Base-by-base conservation (phyloP, 1,140 invertebrate genomes). In the Rhynchophorus ferrugineus region DNA sequence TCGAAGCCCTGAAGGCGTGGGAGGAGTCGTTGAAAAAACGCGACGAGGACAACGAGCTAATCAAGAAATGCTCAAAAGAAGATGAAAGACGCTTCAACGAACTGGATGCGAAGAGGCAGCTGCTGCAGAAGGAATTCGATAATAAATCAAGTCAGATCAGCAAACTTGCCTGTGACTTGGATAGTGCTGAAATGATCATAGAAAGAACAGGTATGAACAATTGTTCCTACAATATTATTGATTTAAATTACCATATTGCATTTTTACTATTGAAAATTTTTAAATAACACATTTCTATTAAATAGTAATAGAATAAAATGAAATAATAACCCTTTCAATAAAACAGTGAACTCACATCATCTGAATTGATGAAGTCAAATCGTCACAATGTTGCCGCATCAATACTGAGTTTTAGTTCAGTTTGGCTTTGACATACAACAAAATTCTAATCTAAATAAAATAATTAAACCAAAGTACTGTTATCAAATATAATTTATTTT, bases 11-110 rank as follows among this genome's bases (percentile, higher is more conserved):
- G 24, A 69, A 75, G 14, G 74, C 78, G 34, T 82, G 78, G 78
- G 78, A 82, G 33, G 76, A 81, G 22, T 74, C 76, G 9, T 64
- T 84, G 1, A 72, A 78, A 47, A 72, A 75, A 36, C 75, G 74
- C 19, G 76, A 81, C 37, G 74, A 76, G 2, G 77, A 81, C 49
- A 79, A 78, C 50, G 69, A 75, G 13, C 61, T 81, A 16, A 73
- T 85, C n/a, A 77, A 80, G 53, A 74, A 78, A 56, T 82, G 81
- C 44, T 76, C 78, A 29, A 75, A 78, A 51, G 72, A 79, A 48
- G 83, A 86, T 63, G 61, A 76, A 2, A 76, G 77, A 50, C 78
- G 76, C 50, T 78, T 78, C 48, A 79, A 75, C 68, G 70, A 69
- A 17, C 54, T 79, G 36, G 76, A 79, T 57, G 70, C 69, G 5